These are phyloP conservation scores for Pangasius macronema DNA, from an alignment of 2,797 vertebrate genomes.

Conservation along the genomic window DNA sequence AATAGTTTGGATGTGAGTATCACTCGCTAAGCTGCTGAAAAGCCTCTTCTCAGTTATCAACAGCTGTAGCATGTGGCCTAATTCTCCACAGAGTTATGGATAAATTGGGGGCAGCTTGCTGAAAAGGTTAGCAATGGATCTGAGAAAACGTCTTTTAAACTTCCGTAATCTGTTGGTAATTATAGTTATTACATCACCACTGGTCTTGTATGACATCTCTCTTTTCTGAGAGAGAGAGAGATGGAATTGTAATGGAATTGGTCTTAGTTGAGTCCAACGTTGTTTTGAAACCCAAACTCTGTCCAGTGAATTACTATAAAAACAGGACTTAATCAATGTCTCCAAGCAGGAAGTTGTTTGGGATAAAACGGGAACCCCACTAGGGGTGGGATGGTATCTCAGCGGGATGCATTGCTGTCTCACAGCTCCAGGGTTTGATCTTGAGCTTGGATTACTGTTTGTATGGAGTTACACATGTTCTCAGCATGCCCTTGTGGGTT, in stretches of 20 bases:
- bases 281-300: neutral
- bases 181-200: neutral
- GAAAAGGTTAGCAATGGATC: neutral
- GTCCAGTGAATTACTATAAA: neutral
- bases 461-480: neutral
- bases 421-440: conserved; percentile 5
- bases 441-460: neutral
- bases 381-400: neutral
- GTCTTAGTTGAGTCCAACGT: neutral
- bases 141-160: neutral
- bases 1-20: conserved; percentile 15
- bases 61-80: neutral
- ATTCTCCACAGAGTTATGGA: neutral
- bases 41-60: neutral
- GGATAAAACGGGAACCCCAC: neutral
- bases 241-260: neutral
- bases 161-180: neutral
- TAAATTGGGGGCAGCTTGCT: neutral
- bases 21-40: conserved; percentile 1
- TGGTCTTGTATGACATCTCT: neutral
- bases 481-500: neutral
- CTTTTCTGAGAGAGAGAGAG: no score
- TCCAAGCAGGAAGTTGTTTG: neutral
- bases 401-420: neutral
- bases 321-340: neutral